Evolutionary conservation across 2,113 vertebrate genomes (phyloP).

Genomic region (Crotalus tigris): DNA sequence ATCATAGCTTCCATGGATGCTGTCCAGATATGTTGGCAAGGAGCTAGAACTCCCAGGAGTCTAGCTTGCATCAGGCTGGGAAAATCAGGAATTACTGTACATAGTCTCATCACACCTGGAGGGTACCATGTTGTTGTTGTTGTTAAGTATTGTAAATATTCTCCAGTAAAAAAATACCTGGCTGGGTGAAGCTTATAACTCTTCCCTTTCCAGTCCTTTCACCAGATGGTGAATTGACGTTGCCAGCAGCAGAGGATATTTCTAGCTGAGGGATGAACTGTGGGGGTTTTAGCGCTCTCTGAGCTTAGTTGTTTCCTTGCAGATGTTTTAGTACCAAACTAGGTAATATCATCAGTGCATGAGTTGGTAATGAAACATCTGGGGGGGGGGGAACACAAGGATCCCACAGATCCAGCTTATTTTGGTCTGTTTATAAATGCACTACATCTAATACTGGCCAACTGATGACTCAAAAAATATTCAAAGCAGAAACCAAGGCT

Average conservation of each 20-base stretch:
- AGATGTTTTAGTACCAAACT: too few relatives aligned
- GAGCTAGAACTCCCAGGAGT: neutral
- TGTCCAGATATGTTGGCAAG: neutral
- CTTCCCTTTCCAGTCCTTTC: neutral
- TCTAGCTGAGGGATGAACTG: too few relatives aligned
- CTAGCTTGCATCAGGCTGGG: neutral
- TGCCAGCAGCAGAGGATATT: neutral
- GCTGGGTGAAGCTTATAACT: neutral
- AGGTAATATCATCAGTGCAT: too few relatives aligned
- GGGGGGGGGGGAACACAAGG: too few relatives aligned
- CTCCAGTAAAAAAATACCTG: neutral
- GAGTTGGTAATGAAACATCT: too few relatives aligned
- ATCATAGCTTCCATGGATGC: neutral
- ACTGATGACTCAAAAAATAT: neutral
- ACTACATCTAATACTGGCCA: neutral
- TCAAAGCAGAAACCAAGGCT: neutral
- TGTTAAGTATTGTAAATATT: neutral
- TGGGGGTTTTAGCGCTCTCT: too few relatives aligned
- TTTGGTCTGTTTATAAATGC: neutral
- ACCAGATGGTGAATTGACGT: neutral
- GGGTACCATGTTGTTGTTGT: neutral
- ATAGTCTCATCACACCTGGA: neutral
- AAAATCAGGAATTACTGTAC: neutral
- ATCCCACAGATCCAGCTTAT: too few relatives aligned
- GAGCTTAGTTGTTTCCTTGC: too few relatives aligned